These are phyloP conservation scores for Andrena fulva DNA, from an alignment of 2,888 invertebrate genomes.

Conservation along the genomic window DNA sequence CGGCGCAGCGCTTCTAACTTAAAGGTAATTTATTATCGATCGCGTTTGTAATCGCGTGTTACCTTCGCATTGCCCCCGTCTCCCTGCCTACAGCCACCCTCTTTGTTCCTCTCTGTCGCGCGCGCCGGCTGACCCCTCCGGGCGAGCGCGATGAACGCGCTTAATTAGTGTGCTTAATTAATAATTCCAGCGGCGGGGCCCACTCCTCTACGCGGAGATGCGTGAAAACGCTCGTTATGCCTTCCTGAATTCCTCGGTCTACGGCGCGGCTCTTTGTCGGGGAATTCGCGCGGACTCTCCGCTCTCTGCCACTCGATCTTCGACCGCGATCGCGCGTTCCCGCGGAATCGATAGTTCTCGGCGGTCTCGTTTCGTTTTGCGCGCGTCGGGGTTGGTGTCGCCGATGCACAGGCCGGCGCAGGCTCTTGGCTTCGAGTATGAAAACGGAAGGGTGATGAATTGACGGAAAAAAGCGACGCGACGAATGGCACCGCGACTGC, in stretches of 20 bases:
- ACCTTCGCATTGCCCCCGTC: slow-evolving; percentile 56
- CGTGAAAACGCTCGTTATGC: slow-evolving; percentile 67
- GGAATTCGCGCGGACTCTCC: slow-evolving; percentile 27
- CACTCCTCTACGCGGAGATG: slow-evolving; percentile 65
- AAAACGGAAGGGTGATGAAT: no score
- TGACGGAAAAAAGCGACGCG: background rate
- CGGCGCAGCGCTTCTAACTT: slow-evolving; percentile 65
- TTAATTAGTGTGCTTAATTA: slow-evolving; percentile 75
- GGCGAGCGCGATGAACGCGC: slow-evolving; percentile 71
- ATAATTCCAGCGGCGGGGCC: slow-evolving; percentile 68
- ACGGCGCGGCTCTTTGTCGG: slow-evolving; percentile 42
- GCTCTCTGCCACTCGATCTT: background rate
- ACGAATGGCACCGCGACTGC: background rate
- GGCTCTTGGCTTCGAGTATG: no score
- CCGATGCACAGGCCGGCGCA: no score
- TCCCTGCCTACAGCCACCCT: background rate
- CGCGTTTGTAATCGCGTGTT: slow-evolving; percentile 70
- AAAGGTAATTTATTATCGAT: slow-evolving; percentile 76
- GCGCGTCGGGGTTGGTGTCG: no score
- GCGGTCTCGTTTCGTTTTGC: background rate
- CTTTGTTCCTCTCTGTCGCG: slow-evolving; percentile 18
- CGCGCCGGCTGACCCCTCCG: slow-evolving; percentile 67
- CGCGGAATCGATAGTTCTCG: background rate
- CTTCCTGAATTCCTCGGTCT: slow-evolving; percentile 64
- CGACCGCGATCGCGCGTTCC: slow-evolving; percentile 8